Conservation (phyloP, 2,113 vertebrate genomes). For the Plecturocebus donacophilus region DNA sequence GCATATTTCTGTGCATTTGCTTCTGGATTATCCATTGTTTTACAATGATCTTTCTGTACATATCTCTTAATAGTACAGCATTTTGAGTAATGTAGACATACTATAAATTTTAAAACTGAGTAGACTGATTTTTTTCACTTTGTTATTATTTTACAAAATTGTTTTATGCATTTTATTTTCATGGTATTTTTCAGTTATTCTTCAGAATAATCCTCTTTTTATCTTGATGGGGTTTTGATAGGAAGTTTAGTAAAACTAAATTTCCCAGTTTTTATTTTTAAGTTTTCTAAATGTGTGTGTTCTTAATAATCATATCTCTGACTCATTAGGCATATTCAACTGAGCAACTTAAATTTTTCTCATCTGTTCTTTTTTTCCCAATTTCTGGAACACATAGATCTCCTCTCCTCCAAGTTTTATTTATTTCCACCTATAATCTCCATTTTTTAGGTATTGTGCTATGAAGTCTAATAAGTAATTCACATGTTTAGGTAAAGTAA, state of each 20-base stretch:
- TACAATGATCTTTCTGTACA: neutral
- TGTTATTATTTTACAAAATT: neutral
- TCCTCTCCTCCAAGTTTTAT: neutral
- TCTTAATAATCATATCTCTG: neutral
- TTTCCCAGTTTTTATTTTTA: neutral
- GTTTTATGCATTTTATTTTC: neutral
- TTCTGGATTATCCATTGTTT: neutral
- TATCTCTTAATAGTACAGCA: no score
- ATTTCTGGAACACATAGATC: neutral
- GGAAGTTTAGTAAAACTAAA: neutral
- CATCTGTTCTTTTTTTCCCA: neutral
- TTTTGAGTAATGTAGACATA: neutral
- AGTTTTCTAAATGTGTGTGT: neutral
- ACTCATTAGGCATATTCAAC: no score
- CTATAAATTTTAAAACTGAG: neutral
- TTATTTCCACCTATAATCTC: neutral
- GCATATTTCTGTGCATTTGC: neutral
- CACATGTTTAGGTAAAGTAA: no score
- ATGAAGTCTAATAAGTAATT: neutral
- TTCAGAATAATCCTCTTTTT: neutral
- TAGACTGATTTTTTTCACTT: neutral
- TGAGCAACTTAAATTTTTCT: neutral
- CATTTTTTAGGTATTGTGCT: neutral
- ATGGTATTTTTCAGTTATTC: neutral
- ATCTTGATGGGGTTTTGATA: neutral